phyloP scores from a whole-genome alignment of 2,888 invertebrate species.

The Antitype chi region DNA sequence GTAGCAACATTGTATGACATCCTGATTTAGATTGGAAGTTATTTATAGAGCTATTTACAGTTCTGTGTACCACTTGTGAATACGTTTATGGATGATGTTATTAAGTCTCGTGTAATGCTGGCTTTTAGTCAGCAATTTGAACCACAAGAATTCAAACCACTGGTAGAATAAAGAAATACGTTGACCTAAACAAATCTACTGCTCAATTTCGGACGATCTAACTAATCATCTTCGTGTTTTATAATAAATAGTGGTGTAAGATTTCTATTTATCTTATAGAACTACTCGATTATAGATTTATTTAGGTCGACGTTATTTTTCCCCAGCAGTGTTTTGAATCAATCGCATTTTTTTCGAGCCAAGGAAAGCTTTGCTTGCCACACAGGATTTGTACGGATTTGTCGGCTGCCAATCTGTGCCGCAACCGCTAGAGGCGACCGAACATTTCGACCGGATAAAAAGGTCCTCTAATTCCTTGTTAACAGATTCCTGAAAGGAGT shows the following conservation, averaged over 20 bases:
- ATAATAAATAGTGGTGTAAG: too few species aligned
- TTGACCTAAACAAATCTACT: too few species aligned
- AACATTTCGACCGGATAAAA: slow-evolving; percentile 84
- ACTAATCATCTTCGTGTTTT: too few species aligned
- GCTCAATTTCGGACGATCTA: too few species aligned
- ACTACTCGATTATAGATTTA: slow-evolving; percentile 14
- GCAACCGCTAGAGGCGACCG: slow-evolving; percentile 81
- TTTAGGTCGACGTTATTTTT: slow-evolving; percentile 49
- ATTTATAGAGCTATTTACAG: slow-evolving; percentile 34
- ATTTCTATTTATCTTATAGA: background rate
- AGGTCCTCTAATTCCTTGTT: slow-evolving; percentile 82
- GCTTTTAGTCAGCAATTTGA: background rate
- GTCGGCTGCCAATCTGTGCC: slow-evolving; percentile 83
- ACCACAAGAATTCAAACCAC: background rate
- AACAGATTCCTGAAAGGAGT: slow-evolving; percentile 80
- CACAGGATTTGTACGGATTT: slow-evolving; percentile 86
- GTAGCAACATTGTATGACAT: slow-evolving; percentile 49
- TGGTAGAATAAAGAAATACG: too few species aligned
- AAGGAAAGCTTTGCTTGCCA: slow-evolving; percentile 73
- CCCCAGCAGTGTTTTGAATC: slow-evolving; percentile 77
- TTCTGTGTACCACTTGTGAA: slow-evolving; percentile 1
- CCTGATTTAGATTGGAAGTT: slow-evolving; percentile 47
- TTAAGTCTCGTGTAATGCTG: background rate
- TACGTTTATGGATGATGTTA: slow-evolving; percentile 26
- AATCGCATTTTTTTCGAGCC: slow-evolving; percentile 81